Evolutionary conservation across 2,888 invertebrate species (phyloP), one percentile per base, ranked within the genome.

Genomic region (Dryomyza anilis): DNA sequence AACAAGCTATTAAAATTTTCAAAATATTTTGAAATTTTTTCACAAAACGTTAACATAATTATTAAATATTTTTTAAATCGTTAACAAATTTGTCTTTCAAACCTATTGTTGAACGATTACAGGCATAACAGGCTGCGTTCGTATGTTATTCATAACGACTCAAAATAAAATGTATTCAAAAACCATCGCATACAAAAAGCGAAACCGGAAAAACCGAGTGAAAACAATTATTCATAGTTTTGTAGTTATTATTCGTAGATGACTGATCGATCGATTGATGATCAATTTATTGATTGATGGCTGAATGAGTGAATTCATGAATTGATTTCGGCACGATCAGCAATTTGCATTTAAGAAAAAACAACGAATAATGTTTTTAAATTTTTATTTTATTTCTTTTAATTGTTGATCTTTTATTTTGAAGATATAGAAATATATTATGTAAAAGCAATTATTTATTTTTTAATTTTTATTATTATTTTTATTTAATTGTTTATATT

Each of bases 321-420:
- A 65, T 65, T 65, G 65, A 65, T 65, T 65, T 55, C 56, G 53
- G n/a, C n/a, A n/a, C n/a, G n/a, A n/a, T n/a, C n/a, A n/a, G n/a
- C n/a, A n/a, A n/a, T n/a, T n/a, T n/a, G n/a, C n/a, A n/a, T n/a
- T n/a, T n/a, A n/a, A n/a, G n/a, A n/a, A n/a, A n/a, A n/a, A n/a
- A n/a, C n/a, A n/a, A n/a, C n/a, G n/a, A n/a, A n/a, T n/a, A n/a
- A n/a, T n/a, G n/a, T n/a, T n/a, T n/a, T n/a, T n/a, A n/a, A n/a
- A n/a, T n/a, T n/a, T n/a, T n/a, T n/a, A n/a, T n/a, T n/a, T n/a
- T n/a, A n/a, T n/a, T n/a, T n/a, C n/a, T n/a, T n/a, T n/a, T n/a
- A n/a, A n/a, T n/a, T n/a, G n/a, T n/a, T n/a, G n/a, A n/a, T n/a
- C n/a, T n/a, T n/a, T n/a, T n/a, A n/a, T n/a, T n/a, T n/a, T n/a